Evolutionary conservation across 2,113 vertebrate genomes (phyloP).

Genomic region (Erinaceus europaeus): DNA sequence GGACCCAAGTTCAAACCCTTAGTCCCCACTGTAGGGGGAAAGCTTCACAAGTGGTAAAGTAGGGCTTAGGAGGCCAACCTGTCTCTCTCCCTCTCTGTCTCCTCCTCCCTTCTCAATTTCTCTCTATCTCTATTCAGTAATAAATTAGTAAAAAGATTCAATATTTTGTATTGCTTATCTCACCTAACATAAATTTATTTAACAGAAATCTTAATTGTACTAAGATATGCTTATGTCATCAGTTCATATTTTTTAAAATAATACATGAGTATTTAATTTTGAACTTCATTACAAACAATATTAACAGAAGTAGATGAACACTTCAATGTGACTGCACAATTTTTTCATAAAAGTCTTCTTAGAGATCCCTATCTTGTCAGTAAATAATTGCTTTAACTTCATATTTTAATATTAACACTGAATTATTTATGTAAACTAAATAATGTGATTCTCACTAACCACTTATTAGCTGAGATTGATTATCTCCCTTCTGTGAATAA

Average conservation of each 20-base stretch:
- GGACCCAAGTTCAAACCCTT: too few relatives aligned
- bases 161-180: background rate
- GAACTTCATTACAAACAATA: conserved; percentile 43
- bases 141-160: too few relatives aligned
- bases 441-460: conserved; percentile 62
- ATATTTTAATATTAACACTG: conserved; percentile 64
- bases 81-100: too few relatives aligned
- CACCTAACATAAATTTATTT: background rate
- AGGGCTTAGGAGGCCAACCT: too few relatives aligned
- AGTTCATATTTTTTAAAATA: conserved; percentile 46
- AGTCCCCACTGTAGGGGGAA: too few relatives aligned
- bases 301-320: conserved; percentile 53
- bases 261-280: conserved; percentile 54
- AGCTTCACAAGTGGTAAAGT: too few relatives aligned
- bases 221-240: background rate
- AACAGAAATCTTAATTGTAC: background rate
- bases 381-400: conserved; percentile 70
- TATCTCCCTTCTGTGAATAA: conserved; percentile 47
- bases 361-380: conserved; percentile 61
- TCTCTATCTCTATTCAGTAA: too few relatives aligned
- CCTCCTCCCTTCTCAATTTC: too few relatives aligned
- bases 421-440: conserved; percentile 70
- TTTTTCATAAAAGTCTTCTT: conserved; percentile 65
- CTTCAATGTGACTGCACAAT: conserved; percentile 54
- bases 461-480: conserved; percentile 60